Percentiles rank a stretch among this genome's conserved stretches.
Evolutionary conservation across 2,113 vertebrate species (phyloP).

Genomic region (Panurus biarmicus): DNA sequence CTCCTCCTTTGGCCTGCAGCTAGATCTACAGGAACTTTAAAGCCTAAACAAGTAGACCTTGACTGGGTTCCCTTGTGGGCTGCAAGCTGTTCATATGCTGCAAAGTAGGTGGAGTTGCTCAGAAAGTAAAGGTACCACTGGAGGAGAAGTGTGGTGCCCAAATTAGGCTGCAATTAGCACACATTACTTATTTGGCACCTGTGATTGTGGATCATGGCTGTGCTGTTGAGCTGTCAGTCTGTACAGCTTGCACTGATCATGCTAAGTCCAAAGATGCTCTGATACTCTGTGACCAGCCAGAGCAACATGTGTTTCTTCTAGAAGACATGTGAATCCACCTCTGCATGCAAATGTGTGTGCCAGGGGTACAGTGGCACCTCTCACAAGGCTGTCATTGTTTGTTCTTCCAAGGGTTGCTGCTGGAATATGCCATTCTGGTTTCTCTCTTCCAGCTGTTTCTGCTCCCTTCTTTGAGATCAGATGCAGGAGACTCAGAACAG

Average conservation of each 20-base stretch:
- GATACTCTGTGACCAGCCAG: not conserved
- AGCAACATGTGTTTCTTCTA: not conserved
- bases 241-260: not conserved
- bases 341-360: not conserved
- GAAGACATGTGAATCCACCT: not conserved
- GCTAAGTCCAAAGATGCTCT: not conserved
- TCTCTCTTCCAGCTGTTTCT: constrained; percentile 72
- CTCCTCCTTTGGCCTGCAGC: not conserved
- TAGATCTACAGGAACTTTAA: constrained; percentile 3
- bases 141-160: not conserved
- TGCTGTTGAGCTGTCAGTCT: not conserved
- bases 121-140: not conserved
- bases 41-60: not conserved
- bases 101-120: constrained; percentile 3
- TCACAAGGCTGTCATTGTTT: constrained; percentile 40
- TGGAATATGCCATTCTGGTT: constrained; percentile 66
- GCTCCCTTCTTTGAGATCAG: constrained; percentile 70
- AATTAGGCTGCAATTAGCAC: not conserved
- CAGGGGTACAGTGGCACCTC: not conserved
- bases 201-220: accelerated
- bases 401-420: constrained; percentile 66
- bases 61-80: not conserved
- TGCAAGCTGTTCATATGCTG: not conserved
- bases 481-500: constrained; percentile 70
- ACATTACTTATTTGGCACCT: not conserved